Evolutionary conservation across 1,140 invertebrate species (phyloP).

Genomic region (Drosophila murphyi): DNA sequence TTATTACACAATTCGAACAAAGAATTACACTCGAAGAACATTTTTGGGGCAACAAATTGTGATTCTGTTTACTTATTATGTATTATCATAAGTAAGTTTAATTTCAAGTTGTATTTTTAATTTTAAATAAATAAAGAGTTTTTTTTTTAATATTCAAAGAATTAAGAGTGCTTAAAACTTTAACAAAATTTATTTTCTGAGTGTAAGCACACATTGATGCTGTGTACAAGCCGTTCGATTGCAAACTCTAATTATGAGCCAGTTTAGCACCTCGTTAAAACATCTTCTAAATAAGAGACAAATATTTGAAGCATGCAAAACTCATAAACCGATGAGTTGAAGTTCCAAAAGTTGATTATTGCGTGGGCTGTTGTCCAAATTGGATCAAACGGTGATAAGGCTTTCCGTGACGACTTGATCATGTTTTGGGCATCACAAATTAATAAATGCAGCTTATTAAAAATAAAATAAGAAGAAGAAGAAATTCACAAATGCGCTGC

Average conservation of each 20-base stretch:
- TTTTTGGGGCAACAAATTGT: neutral
- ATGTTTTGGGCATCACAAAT: conserved; percentile 46
- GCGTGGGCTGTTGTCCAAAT: conserved; percentile 42
- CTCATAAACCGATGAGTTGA: neutral
- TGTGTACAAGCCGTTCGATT: neutral
- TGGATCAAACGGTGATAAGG: neutral
- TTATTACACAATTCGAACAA: conserved; percentile 23
- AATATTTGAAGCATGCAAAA: conserved; percentile 12
- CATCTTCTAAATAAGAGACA: conserved; percentile 7
- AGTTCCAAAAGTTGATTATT: conserved; percentile 8
- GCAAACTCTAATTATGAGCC: conserved; percentile 21
- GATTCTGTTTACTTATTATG: too few relatives aligned
- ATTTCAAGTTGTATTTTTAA: too few relatives aligned
- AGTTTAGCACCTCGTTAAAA: conserved; percentile 44
- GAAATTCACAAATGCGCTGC: conserved; percentile 11
- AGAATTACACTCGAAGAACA: conserved; percentile 20
- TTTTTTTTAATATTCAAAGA: too few relatives aligned
- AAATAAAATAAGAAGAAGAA: neutral
- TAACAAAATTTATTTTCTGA: too few relatives aligned
- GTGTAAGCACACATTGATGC: too few relatives aligned
- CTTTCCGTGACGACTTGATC: conserved; percentile 35
- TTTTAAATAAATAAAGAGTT: too few relatives aligned
- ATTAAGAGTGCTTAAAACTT: too few relatives aligned
- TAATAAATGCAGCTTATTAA: conserved; percentile 49
- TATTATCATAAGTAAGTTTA: too few relatives aligned